Percentiles rank a stretch among this genome's conserved stretches.
These are phyloP conservation scores for Andricus curvator DNA, from an alignment of 2,888 invertebrate species.

Conservation along the genomic window DNA sequence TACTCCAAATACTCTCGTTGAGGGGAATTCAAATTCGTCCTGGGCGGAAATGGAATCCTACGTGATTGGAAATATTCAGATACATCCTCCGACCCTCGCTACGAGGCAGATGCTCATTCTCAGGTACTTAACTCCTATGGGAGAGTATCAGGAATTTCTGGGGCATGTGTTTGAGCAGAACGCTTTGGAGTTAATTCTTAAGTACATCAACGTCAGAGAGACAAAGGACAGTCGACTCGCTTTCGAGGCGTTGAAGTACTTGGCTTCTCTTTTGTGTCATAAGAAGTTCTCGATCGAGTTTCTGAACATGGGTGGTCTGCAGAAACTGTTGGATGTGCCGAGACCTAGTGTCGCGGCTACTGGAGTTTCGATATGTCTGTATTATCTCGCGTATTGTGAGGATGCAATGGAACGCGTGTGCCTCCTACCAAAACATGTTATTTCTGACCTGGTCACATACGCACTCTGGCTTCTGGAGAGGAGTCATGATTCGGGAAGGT, in stretches of 20 bases:
- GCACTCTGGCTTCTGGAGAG: conserved; percentile 97
- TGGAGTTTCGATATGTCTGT: conserved; percentile 96
- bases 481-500: conserved; percentile 97
- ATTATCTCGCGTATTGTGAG: conserved; percentile 97
- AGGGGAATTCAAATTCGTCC: conserved; percentile 84
- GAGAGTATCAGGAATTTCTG: conserved; percentile 98
- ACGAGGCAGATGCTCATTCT: conserved; percentile 96
- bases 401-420: conserved; percentile 99
- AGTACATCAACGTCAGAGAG: conserved; percentile 93
- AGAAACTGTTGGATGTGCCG: conserved; percentile 93
- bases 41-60: conserved; percentile 95
- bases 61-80: conserved; percentile 93
- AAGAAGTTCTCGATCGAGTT: conserved; percentile 99
- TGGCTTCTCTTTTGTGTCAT: conserved; percentile 96
- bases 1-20: conserved; percentile 38
- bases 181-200: conserved; percentile 93
- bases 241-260: conserved; percentile 97
- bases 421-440: conserved; percentile 87
- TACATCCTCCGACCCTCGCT: conserved; percentile 92
- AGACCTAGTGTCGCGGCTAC: conserved; percentile 97
- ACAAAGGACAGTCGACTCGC: conserved; percentile 95
- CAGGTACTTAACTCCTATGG: conserved; percentile 96
- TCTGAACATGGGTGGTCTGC: conserved; percentile 91
- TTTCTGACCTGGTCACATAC: conserved; percentile 91
- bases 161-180: conserved; percentile 96